Conservation (phyloP, 2,888 invertebrate species). For the Chloromyia formosa region DNA sequence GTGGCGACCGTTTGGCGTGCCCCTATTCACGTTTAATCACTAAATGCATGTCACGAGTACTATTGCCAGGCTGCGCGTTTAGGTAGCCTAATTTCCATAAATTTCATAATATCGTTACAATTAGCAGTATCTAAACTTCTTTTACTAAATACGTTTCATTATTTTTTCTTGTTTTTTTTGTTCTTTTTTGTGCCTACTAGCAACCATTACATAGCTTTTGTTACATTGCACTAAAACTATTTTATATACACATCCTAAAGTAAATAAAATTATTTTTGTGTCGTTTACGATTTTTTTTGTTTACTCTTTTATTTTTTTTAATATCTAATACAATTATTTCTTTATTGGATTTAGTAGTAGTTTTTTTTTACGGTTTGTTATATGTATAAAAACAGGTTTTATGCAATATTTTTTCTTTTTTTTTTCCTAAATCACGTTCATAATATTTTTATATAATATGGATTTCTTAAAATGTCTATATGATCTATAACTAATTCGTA, state of each 20-base stretch:
- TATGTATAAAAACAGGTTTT: constrained; percentile 39
- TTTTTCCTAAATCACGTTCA: constrained; percentile 30
- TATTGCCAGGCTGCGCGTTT: not conserved
- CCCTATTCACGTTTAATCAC: not conserved
- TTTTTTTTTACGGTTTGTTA: constrained; percentile 20
- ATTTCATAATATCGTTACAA: not conserved
- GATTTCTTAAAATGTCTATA: not conserved
- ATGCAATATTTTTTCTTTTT: constrained; percentile 24
- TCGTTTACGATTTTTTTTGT: not conserved
- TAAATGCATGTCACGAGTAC: not conserved
- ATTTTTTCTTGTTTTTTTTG: no score
- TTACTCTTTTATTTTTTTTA: no score
- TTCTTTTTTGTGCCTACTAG: not conserved
- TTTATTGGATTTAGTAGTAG: not conserved
- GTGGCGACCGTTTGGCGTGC: not conserved
- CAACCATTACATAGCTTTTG: not conserved
- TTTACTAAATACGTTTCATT: not conserved
- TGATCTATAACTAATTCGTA: not conserved
- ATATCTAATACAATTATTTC: not conserved
- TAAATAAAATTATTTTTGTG: not conserved
- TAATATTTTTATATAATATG: no score
- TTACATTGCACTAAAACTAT: not conserved
- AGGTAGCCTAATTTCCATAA: not conserved
- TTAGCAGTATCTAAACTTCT: not conserved
- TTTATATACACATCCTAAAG: not conserved